Base-by-base conservation (phyloP, 2,888 invertebrate genomes). In the Cecidostiba fungosa region DNA sequence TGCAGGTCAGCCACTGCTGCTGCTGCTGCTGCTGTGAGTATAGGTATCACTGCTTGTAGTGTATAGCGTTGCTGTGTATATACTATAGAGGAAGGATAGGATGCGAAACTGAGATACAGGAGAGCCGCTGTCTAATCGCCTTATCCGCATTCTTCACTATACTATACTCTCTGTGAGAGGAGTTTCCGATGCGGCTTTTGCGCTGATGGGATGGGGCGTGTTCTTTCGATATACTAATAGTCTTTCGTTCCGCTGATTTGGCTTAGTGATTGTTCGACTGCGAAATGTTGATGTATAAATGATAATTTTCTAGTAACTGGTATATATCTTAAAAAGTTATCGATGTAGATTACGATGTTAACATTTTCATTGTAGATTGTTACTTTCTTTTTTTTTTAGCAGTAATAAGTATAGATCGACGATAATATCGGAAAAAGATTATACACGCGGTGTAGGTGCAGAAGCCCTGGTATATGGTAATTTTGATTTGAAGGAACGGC, bases 81-180 rank as follows among this genome's bases (percentile, higher is more conserved):
- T 5, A 72, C 36, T 5, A 29, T 26, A 23, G 23, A 23, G 23
- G 29, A 32, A 32, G 70, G 32, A 32, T n/a, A 29, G 29, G 66
- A 66, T 29, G 66, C 66, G 26, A 66, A 66, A 66, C 66, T 10
- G 29, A 26, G 66, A 66, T 59, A 59, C 5, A n/a, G 54, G 54
- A 73, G 23, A 39, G 39, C 39, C n/a, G 32, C 32, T 43, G 12
- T 66, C 19, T 78, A 69, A 78, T 78, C 78, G 26, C 69, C 78
- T 78, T 78, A 79, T 79, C 79, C 70, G 70, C 69, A 79, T 79
- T 79, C 70, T 8, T 62, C 0, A 16, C n/a, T 32, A 54, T 43
- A n/a, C n/a, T n/a, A 14, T 47, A 26, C 14, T 19, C 14, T 29
- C n/a, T 19, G 23, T 36, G 5, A n/a, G 43, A 6, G 12, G 19